Conservation (phyloP, 64 coral and sea anemone species). For the Cladopsammia gracilis region DNA sequence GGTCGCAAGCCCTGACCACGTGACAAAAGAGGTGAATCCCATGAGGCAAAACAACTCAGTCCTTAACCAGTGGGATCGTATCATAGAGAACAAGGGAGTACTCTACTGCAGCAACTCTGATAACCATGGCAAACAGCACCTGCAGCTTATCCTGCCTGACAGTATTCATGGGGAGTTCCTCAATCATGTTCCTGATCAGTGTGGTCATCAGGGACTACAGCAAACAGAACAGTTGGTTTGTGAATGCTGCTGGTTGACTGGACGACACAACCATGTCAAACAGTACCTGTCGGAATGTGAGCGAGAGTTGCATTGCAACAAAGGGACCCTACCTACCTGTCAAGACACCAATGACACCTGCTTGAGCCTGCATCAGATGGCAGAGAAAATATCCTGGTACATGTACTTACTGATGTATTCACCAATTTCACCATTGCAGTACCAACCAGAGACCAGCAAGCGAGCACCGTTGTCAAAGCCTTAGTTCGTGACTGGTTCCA, state of each 20-base stretch:
- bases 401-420: conserved; percentile 17
- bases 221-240: conserved; percentile 46
- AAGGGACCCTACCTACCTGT: conserved; percentile 59
- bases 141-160: conserved; percentile 25
- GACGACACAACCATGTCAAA: conserved; percentile 30
- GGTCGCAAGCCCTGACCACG: too few species aligned
- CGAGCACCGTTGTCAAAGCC: conserved; percentile 27
- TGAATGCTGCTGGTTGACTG: conserved; percentile 62
- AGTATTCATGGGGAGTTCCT: not conserved
- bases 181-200: not conserved
- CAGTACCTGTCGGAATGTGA: conserved; percentile 49
- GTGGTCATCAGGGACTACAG: conserved; percentile 67
- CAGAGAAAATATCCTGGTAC: conserved; percentile 42
- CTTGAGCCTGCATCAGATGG: conserved; percentile 49
- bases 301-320: conserved; percentile 43
- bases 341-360: conserved; percentile 35
- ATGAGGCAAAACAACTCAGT: too few species aligned
- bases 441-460: conserved; percentile 20
- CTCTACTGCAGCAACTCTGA: not conserved
- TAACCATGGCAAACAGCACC: not conserved
- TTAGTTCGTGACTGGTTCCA: conserved; percentile 7
- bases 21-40: too few species aligned
- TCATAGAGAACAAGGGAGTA: not conserved
- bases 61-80: too few species aligned
- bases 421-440: conserved; percentile 38